Conservation (phyloP, 2,888 invertebrate genomes). For the Pardosa pseudoannulata region DNA sequence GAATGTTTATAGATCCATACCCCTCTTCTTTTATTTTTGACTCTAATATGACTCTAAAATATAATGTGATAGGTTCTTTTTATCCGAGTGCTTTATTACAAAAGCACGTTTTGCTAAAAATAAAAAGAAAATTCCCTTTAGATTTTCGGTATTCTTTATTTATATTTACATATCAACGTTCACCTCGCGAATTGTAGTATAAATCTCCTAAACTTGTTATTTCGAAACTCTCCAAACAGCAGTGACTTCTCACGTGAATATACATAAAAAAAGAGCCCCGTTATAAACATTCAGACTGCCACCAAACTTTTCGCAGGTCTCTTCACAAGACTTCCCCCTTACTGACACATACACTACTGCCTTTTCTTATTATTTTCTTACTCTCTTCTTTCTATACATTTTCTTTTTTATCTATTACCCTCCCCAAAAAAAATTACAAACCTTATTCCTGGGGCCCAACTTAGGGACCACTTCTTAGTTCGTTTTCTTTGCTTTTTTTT, state of each 20-base stretch:
- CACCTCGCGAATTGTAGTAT: no score
- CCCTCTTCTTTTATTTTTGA: no score
- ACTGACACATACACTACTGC: slow-evolving; percentile 30
- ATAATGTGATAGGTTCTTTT: no score
- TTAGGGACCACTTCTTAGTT: slow-evolving; percentile 27
- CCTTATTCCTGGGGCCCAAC: background rate
- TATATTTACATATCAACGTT: background rate
- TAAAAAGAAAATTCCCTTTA: no score
- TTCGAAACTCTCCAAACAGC: background rate
- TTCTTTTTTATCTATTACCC: background rate
- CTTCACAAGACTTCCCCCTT: slow-evolving; percentile 13
- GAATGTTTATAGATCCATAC: no score
- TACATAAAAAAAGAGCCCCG: background rate
- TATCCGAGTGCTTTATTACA: no score
- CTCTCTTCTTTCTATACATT: slow-evolving; percentile 11
- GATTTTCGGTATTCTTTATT: no score
- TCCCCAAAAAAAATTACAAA: background rate
- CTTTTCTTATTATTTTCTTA: slow-evolving; percentile 22
- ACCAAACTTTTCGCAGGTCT: slow-evolving; percentile 20
- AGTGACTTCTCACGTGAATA: slow-evolving; percentile 11
- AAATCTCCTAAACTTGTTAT: background rate
- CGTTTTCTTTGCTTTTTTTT: no score
- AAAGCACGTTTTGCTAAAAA: no score
- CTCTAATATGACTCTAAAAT: no score
- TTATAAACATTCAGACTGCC: slow-evolving; percentile 15